Percentiles rank a stretch among this genome's conserved stretches.
Conservation (phyloP, 1,140 invertebrate genomes). For the Drosophila varians region DNA sequence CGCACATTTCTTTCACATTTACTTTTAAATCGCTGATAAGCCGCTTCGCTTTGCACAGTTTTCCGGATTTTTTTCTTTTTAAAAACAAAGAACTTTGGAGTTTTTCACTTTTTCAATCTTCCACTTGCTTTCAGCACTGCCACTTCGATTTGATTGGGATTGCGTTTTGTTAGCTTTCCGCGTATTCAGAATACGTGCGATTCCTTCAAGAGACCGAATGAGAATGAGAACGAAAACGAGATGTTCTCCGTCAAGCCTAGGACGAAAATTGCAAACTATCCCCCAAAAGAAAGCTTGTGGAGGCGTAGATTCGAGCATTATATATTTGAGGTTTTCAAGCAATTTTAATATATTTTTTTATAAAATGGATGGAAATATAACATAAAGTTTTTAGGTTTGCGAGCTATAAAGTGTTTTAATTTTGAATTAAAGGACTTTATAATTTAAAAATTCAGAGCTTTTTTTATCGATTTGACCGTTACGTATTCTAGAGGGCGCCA, state of each 20-base stretch:
- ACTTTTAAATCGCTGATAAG: slow-evolving; percentile 29
- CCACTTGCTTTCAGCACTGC: slow-evolving; percentile 64
- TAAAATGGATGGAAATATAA: neutral
- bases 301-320: neutral
- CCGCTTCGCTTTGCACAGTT: slow-evolving; percentile 25
- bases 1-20: slow-evolving; percentile 19
- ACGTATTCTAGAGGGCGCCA: neutral
- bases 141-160: slow-evolving; percentile 42
- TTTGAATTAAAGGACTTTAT: neutral
- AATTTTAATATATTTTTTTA: neutral
- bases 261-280: slow-evolving; percentile 56
- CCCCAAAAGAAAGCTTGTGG: neutral
- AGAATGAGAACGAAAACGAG: slow-evolving; percentile 59
- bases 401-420: neutral
- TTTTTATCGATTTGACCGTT: neutral
- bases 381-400: neutral
- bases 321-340: neutral
- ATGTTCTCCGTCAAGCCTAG: slow-evolving; percentile 20
- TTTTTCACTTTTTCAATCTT: slow-evolving; percentile 43
- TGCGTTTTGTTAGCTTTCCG: slow-evolving; percentile 39
- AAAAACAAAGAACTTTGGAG: slow-evolving; percentile 10
- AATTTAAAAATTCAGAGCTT: neutral
- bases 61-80: slow-evolving; percentile 16
- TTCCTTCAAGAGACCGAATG: slow-evolving; percentile 76
- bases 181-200: slow-evolving; percentile 66